Evolutionary conservation across 2,113 vertebrate species (phyloP).

Genomic region (Bettongia penicillata): DNA sequence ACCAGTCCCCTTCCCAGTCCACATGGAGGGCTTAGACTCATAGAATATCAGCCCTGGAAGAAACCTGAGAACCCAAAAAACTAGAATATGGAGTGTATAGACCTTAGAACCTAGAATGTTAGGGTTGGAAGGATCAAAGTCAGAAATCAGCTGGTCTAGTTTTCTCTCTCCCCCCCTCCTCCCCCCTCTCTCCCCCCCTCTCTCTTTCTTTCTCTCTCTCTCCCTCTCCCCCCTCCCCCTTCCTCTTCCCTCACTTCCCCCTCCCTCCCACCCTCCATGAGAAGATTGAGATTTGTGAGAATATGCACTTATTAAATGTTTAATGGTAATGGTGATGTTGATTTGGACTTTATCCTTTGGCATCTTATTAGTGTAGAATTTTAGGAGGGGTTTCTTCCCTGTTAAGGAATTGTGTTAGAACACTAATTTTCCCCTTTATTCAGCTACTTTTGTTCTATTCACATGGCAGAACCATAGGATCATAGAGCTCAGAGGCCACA

Average conservation of each 20-base stretch:
- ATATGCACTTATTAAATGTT: not conserved
- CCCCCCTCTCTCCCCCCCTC: too few species aligned
- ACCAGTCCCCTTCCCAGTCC: not conserved
- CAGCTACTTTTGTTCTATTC: not conserved
- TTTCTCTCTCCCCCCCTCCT: not conserved
- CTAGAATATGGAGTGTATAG: not conserved
- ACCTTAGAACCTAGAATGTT: not conserved
- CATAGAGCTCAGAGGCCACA: not conserved
- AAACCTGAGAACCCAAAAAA: not conserved
- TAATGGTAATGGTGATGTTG: not conserved
- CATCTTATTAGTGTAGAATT: not conserved
- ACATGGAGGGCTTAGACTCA: not conserved
- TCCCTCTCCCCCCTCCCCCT: too few species aligned
- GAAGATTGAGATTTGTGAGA: not conserved
- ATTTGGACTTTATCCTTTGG: not conserved
- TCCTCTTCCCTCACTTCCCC: accelerated
- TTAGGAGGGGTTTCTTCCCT: not conserved
- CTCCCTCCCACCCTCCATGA: not conserved
- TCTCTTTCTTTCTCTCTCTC: too few species aligned
- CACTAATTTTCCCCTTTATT: not conserved
- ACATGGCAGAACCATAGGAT: not conserved
- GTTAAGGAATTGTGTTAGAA: not conserved
- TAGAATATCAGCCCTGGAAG: not conserved
- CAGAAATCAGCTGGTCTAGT: not conserved
- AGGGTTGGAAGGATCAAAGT: not conserved